Base-by-base conservation (phyloP, 2,113 vertebrate genomes). In the Alethe castanea region DNA sequence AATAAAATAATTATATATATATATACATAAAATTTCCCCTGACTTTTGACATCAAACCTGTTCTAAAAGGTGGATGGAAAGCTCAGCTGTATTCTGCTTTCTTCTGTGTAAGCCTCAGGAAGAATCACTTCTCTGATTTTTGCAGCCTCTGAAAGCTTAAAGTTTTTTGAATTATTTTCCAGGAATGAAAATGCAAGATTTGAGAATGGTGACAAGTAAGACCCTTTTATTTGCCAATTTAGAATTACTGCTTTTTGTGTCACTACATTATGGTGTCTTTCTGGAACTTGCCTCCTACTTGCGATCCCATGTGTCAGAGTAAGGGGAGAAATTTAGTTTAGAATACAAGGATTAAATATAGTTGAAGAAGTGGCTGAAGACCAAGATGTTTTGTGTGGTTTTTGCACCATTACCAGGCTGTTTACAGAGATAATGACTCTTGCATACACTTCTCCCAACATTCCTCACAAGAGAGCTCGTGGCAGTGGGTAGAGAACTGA, bases 371-470 rank as follows among this genome's bases (percentile, higher is more conserved):
- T 31, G 57, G 19, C 54, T 72, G 62, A 60, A 61, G 40, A 13
- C 14, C 13, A 29, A 62, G 6, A 6, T 9, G 2, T 36, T 90
- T 23, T 1, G 0, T 57, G 40, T 64, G 50, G 18, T 26, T 79
- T 79, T 72, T 72, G 57, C 24, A 36, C 26, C 5, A 16, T 48
- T 52, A 25, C 18, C 16, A 65, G 60, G 29, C 42, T 82, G 11
- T 2, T 42, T 48, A 45, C 40, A 81, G 72, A 45, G 35, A 13
- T 50, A 29, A 1, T 72, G 33, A 25, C 12, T 50, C 33, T 50
- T 81, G 3, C 3, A 4, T 15, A 4, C 0, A 0, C 8, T 86
- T 66, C 17, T 57, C 20, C 35, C 61, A 42, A 6, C 3, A 3
- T 22, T 47, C 19, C 81, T 91, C 26, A 15, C 9, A 19, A 56